These are phyloP conservation scores for Alethe diademata DNA, from an alignment of 2,113 vertebrate genomes.

Conservation along the genomic window DNA sequence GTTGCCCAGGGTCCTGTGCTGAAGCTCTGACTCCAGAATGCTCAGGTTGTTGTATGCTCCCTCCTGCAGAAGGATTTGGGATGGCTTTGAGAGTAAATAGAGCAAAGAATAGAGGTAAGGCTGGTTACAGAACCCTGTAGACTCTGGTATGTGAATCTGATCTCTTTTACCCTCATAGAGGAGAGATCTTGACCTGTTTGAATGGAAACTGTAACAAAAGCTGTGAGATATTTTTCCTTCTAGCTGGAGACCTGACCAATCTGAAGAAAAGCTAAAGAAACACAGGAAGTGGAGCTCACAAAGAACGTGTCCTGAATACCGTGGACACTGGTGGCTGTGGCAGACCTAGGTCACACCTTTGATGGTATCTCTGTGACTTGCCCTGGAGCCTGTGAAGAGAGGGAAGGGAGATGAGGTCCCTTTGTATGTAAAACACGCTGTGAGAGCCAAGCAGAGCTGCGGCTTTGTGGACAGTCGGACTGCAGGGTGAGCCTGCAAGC, in stretches of 20 bases:
- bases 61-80: background rate
- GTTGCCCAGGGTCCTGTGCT: background rate
- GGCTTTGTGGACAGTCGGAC: rapidly evolving
- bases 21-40: background rate
- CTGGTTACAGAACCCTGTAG: background rate
- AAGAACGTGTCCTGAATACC: background rate
- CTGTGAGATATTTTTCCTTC: background rate
- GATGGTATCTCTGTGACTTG: background rate
- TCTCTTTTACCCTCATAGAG: background rate
- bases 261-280: background rate
- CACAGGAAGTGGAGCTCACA: background rate
- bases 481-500: background rate
- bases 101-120: background rate
- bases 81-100: background rate
- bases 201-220: background rate
- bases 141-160: background rate
- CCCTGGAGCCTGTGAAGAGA: background rate
- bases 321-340: rapidly evolving
- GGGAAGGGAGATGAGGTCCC: background rate
- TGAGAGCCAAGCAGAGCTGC: background rate
- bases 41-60: background rate
- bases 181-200: background rate
- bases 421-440: background rate
- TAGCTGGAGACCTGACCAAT: background rate
- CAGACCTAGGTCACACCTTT: background rate